Evolutionary conservation across 1,140 invertebrate species (phyloP).

Genomic region (Conus ventricosus): DNA sequence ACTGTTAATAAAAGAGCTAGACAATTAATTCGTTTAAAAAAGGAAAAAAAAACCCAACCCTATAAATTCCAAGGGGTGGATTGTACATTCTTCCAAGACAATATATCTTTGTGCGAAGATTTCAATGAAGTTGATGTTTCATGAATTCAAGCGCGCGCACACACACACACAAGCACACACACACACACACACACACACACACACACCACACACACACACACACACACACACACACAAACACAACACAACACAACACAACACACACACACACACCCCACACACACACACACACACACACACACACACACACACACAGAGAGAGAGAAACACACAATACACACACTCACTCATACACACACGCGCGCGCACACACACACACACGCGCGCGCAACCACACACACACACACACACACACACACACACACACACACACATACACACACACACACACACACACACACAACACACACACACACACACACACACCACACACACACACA

Average conservation of each 20-base stretch:
- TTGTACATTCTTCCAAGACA: too few relatives aligned
- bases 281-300: background rate
- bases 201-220: background rate
- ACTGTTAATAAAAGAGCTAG: too few relatives aligned
- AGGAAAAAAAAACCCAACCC: too few relatives aligned
- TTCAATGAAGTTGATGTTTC: background rate
- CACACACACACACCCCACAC: background rate
- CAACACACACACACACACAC: background rate
- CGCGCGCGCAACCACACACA: background rate
- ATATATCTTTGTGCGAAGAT: too few relatives aligned
- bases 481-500: background rate
- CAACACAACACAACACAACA: background rate
- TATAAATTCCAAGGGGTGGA: too few relatives aligned
- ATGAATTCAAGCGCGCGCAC: background rate
- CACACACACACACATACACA: background rate
- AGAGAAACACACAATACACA: background rate
- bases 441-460: background rate
- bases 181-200: background rate
- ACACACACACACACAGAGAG: background rate
- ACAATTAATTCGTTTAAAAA: too few relatives aligned
- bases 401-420: background rate
- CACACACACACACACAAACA: background rate
- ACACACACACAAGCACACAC: background rate
- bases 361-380: background rate
- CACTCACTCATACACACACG: background rate